Percentiles rank a stretch among this genome's conserved stretches.
Conservation (phyloP, 2,797 vertebrate species). For the Fistularia commersonii region DNA sequence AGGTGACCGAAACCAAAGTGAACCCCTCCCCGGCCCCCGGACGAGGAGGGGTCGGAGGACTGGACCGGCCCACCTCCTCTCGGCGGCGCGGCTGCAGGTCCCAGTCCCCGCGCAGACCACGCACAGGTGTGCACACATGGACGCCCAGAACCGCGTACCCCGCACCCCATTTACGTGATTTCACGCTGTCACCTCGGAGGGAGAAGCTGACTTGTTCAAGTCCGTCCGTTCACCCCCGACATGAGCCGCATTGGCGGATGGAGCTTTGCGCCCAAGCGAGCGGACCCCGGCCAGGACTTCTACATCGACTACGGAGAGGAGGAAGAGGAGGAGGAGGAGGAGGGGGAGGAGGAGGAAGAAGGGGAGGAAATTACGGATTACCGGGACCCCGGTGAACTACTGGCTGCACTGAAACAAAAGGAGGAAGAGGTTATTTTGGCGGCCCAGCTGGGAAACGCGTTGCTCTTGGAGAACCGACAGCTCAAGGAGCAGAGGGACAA, state of each 20-base stretch:
- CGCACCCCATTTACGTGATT: no score
- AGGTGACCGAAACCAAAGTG: no score
- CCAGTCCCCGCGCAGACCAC: no score
- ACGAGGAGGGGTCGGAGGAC: no score
- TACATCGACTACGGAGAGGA: constrained; percentile 67
- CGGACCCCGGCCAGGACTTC: constrained; percentile 70
- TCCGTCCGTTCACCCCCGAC: background rate
- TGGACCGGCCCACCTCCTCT: no score
- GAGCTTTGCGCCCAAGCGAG: constrained; percentile 54
- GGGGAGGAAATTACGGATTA: constrained; percentile 69
- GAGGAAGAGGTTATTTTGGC: constrained; percentile 81
- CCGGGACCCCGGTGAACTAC: constrained; percentile 67
- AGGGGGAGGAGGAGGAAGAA: constrained; percentile 56
- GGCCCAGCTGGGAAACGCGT: constrained; percentile 78
- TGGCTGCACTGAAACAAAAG: constrained; percentile 76
- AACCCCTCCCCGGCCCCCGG: no score
- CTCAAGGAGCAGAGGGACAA: constrained; percentile 68
- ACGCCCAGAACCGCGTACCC: no score
- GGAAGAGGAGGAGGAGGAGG: constrained; percentile 61
- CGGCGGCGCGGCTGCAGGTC: no score
- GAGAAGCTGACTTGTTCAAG: background rate
- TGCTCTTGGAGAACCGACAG: constrained; percentile 78
- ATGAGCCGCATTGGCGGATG: constrained; percentile 68
- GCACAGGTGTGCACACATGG: no score
- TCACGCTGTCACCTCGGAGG: background rate